Percentiles rank a stretch among this genome's conserved stretches.
phyloP scores from a whole-genome alignment of 2,888 invertebrate genomes.

The Chydorus sphaericus region DNA sequence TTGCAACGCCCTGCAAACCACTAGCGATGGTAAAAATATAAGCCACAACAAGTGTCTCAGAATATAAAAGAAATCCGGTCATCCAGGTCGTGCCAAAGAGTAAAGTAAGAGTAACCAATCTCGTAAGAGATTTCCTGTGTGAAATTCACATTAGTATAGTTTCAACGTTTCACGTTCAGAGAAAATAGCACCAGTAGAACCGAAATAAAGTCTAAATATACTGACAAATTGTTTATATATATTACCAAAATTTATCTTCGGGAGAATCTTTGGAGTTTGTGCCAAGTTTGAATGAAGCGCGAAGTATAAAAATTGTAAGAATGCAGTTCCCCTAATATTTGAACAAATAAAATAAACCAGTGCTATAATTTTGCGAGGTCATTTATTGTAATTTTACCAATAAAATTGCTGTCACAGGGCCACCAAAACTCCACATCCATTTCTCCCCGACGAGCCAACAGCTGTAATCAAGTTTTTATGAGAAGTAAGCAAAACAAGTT shows the following conservation, averaged over 20 bases:
- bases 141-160: no score
- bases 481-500: no score
- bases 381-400: not conserved
- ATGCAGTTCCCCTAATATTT: constrained; percentile 16
- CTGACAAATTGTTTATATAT: no score
- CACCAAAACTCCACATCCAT: no score
- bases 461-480: no score
- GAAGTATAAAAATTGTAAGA: constrained; percentile 11
- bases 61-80: constrained; percentile 32
- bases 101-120: constrained; percentile 31
- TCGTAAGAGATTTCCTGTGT: constrained; percentile 32
- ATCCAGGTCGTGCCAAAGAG: constrained; percentile 36
- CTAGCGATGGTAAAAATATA: constrained; percentile 35
- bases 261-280: constrained; percentile 14
- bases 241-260: constrained; percentile 11
- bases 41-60: constrained; percentile 29
- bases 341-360: not conserved
- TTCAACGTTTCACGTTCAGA: no score
- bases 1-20: constrained; percentile 22
- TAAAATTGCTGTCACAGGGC: no score
- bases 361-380: not conserved
- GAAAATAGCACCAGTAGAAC: no score
- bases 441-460: no score
- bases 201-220: no score
- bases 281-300: constrained; percentile 13